Evolutionary conservation across 2,113 vertebrate genomes (phyloP).

Genomic region (Gnathonemus longibarbis): DNA sequence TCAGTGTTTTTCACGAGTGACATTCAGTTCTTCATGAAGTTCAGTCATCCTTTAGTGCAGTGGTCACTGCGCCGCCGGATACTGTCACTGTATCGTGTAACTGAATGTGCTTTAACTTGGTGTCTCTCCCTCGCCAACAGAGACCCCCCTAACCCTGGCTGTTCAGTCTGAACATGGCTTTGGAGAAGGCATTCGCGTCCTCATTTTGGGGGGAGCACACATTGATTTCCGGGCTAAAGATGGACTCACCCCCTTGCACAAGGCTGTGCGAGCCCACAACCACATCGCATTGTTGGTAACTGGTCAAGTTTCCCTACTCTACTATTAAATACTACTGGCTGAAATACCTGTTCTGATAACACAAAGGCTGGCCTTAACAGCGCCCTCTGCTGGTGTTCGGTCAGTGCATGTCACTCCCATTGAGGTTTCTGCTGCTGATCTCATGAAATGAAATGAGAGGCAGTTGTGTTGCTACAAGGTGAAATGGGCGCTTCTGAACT

Average conservation of each 20-base stretch:
- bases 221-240: conserved; percentile 87
- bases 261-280: conserved; percentile 77
- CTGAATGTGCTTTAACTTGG: not conserved
- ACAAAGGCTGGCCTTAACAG: not conserved
- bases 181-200: conserved; percentile 76
- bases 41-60: not conserved
- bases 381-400: not conserved
- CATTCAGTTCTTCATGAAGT: not conserved
- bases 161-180: conserved; percentile 77
- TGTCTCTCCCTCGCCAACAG: conserved; percentile 45
- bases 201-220: conserved; percentile 81
- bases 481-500: not conserved
- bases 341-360: not conserved
- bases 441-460: not conserved
- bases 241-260: conserved; percentile 82
- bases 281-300: conserved; percentile 79
- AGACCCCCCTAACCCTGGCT: conserved; percentile 80
- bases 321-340: not conserved
- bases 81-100: not conserved
- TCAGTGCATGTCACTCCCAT: not conserved
- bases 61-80: not conserved
- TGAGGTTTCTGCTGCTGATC: not conserved
- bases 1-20: not conserved
- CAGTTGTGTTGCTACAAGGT: not conserved
- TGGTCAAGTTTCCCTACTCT: not conserved